phyloP scores from a whole-genome alignment of 2,113 vertebrate genomes.

The Pelodiscus sinensis region DNA sequence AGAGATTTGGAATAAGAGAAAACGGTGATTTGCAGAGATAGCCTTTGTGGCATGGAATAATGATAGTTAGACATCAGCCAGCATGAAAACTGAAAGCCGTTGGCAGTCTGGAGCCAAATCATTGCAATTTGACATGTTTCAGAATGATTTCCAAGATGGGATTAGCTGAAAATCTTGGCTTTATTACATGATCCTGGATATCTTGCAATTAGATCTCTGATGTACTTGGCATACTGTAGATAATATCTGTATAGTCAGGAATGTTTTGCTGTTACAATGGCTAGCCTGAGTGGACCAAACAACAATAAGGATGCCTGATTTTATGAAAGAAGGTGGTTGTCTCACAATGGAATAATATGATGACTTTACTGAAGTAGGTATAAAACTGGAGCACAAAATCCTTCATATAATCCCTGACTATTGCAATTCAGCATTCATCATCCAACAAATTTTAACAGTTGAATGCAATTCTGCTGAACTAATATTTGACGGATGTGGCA shows the following conservation, averaged over 20 bases:
- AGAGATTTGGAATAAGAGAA: accelerated
- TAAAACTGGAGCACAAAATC: slow-evolving; percentile 53
- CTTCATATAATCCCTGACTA: slow-evolving; percentile 58
- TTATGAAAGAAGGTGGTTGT: slow-evolving; percentile 47
- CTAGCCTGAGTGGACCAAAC: neutral
- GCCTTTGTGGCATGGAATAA: accelerated
- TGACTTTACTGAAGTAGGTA: slow-evolving; percentile 29
- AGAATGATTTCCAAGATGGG: neutral
- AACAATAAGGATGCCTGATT: slow-evolving; percentile 47
- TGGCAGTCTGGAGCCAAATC: neutral
- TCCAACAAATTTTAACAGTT: slow-evolving; percentile 33
- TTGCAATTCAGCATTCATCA: slow-evolving; percentile 71
- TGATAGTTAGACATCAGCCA: neutral
- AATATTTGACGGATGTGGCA: slow-evolving; percentile 69
- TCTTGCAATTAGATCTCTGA: slow-evolving; percentile 13
- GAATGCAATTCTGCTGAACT: slow-evolving; percentile 48
- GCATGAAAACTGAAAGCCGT: slow-evolving; percentile 6
- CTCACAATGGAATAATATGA: slow-evolving; percentile 36
- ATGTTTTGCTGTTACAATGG: neutral
- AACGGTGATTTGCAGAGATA: neutral
- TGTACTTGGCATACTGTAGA: slow-evolving; percentile 5
- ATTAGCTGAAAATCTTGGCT: slow-evolving; percentile 1
- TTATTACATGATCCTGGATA: neutral
- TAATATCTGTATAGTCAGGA: neutral
- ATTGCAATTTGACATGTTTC: neutral